A percentile compares a stretch with the other conserved stretches of the same genome.
Conservation (phyloP, 2,797 vertebrate species). For the Morelia viridis region DNA sequence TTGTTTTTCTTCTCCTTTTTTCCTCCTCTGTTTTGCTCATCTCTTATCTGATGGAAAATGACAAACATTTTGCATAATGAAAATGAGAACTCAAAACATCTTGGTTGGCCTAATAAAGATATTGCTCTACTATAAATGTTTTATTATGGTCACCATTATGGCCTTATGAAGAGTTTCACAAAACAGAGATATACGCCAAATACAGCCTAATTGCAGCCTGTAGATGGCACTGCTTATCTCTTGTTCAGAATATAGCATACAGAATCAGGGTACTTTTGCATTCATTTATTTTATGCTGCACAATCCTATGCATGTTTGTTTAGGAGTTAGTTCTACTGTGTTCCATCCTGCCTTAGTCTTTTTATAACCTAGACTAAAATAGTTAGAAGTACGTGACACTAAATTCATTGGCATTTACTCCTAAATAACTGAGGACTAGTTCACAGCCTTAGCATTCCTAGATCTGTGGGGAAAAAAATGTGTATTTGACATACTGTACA, state of each 20-base stretch:
- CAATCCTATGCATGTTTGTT: not conserved
- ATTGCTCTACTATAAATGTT: not conserved
- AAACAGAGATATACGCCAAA: not conserved
- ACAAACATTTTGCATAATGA: not conserved
- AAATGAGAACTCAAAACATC: not conserved
- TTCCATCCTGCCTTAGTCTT: not conserved
- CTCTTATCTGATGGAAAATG: not conserved
- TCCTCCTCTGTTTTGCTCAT: not conserved
- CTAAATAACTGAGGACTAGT: not conserved
- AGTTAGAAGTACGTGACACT: not conserved
- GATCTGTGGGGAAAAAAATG: not conserved
- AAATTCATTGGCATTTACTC: not conserved
- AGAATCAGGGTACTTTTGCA: not conserved
- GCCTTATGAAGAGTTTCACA: not conserved
- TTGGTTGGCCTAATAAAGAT: not conserved
- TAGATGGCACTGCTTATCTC: slow-evolving; percentile 32
- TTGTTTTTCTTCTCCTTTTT: not conserved
- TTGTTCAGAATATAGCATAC: not conserved
- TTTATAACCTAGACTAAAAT: not conserved
- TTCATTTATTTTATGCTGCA: not conserved
- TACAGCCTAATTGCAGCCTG: not conserved
- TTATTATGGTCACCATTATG: not conserved
- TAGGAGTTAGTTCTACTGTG: not conserved
- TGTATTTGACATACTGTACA: not conserved
- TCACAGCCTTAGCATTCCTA: not conserved